phyloP scores from a whole-genome alignment of 1,140 invertebrate species.

The Pteromalus puparum region DNA sequence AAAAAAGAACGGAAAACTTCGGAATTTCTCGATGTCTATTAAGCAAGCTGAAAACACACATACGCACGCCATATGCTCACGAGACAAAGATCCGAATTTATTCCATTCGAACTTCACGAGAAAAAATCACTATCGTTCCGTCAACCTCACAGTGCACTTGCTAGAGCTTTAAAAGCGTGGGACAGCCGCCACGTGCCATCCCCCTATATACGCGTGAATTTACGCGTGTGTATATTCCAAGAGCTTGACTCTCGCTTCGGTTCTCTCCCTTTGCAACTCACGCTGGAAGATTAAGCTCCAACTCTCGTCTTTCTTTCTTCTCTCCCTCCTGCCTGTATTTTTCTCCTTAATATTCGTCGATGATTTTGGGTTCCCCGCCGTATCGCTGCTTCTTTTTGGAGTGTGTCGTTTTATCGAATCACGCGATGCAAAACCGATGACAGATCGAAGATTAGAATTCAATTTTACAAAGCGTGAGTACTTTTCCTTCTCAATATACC shows the following conservation, averaged over 20 bases:
- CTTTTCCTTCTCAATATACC: too few relatives aligned
- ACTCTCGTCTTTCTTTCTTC: constrained; percentile 12
- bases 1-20: not conserved
- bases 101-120: not conserved
- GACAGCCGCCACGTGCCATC: constrained; percentile 67
- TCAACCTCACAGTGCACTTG: not conserved
- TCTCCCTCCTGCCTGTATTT: constrained; percentile 12
- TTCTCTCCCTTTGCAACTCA: constrained; percentile 53
- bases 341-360: not conserved
- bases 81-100: not conserved
- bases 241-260: constrained; percentile 44
- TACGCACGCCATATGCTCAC: not conserved
- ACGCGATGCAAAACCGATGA: too few relatives aligned
- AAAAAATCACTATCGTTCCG: too few relatives aligned
- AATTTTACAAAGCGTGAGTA: too few relatives aligned
- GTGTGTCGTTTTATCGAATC: too few relatives aligned
- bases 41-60: not conserved
- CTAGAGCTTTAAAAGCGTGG: constrained; percentile 61
- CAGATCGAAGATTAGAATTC: too few relatives aligned
- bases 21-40: not conserved
- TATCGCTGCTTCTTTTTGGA: too few relatives aligned
- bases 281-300: constrained; percentile 45
- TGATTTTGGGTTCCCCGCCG: not conserved
- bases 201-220: constrained; percentile 57
- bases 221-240: constrained; percentile 55